Base-by-base conservation (phyloP, 37 sponge, comb jelly and placozoan genomes). In the Haliclona indistincta region DNA sequence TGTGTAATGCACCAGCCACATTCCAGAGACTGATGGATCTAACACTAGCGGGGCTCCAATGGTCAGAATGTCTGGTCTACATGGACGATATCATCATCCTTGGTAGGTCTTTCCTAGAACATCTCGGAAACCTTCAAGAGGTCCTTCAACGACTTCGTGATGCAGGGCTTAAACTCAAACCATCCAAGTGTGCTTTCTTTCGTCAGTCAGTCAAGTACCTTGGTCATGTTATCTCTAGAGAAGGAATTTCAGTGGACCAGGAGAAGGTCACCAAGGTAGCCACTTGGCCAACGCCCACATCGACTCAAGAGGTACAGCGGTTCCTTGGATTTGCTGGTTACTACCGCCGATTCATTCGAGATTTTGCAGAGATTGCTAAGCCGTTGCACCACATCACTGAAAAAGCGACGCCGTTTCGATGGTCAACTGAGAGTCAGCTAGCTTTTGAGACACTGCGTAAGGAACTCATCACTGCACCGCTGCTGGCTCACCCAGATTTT, bases 291-390 rank as follows among this genome's bases (percentile, higher is more conserved):
- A 28, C 36, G 19, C 71, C 70, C 23, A 69, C 70, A 22, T 43
- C 80, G 2, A 56, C 43, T 17, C 25, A 38, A 43, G 80, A 58
- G 19, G 62, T 79, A 34, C 80, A 70, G 47, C 61, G 40, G 51
- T 69, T 80, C 49, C 71, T 79, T 30, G 80, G 80, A 22, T 42
- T 79, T 56, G 70, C 63, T 37, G 23, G 71, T 43, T 79, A 79
- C 30, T 79, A 79, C 62, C 62, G 80, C 29, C 43, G 37, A 41
- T 79, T 70, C 25, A 39, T 79, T 35, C 22, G 49, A 35, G 71
- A 70, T 36, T 79, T 79, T 54, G 70, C 80, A 33, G n/a, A 5
- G 35, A 70, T 69, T n/a, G 70, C 80, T 26, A 68, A 60, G 36
- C 70, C 79, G 15, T 44, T 78, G 58, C 51, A 70, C 35, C 44